phyloP scores from a whole-genome alignment of 2,888 invertebrate species.

The Cataglyphis altisquamis region DNA sequence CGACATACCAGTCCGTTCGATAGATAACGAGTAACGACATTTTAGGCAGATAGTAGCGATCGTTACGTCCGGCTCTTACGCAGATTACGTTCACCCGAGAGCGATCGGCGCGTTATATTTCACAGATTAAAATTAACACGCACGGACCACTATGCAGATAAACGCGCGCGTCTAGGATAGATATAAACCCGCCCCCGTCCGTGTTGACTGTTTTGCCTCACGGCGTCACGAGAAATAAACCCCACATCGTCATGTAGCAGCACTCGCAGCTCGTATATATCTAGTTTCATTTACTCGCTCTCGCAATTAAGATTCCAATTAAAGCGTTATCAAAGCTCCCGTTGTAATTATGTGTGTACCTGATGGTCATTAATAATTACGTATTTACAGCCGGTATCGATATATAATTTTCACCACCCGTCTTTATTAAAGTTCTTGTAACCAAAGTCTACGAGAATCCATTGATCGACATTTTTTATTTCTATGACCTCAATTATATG shows the following conservation, averaged over 20 bases:
- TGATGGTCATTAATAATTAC: slow-evolving; percentile 70
- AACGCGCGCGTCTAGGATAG: slow-evolving; percentile 52
- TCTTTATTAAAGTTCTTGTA: slow-evolving; percentile 47
- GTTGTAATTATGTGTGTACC: slow-evolving; percentile 59
- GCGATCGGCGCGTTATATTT: slow-evolving; percentile 62
- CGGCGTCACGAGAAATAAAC: slow-evolving; percentile 63
- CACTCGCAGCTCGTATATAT: slow-evolving; percentile 56
- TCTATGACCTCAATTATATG: neutral
- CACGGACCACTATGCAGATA: slow-evolving; percentile 52
- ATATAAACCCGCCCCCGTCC: slow-evolving; percentile 49
- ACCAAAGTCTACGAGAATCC: slow-evolving; percentile 12
- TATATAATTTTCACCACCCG: slow-evolving; percentile 43
- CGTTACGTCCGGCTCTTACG: slow-evolving; percentile 44
- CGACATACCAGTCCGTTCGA: slow-evolving; percentile 49
- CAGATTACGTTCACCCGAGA: slow-evolving; percentile 34
- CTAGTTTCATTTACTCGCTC: slow-evolving; percentile 66
- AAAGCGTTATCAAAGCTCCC: slow-evolving; percentile 72
- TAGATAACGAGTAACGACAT: slow-evolving; percentile 56
- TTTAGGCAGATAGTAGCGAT: slow-evolving; percentile 56
- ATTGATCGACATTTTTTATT: neutral
- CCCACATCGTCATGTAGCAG: slow-evolving; percentile 47
- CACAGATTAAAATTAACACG: slow-evolving; percentile 64
- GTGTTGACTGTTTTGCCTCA: slow-evolving; percentile 63
- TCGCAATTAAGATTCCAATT: slow-evolving; percentile 74
- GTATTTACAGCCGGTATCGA: slow-evolving; percentile 36